These are phyloP conservation scores for Aegithalos caudatus DNA, from an alignment of 2,113 vertebrate genomes.

Conservation along the genomic window DNA sequence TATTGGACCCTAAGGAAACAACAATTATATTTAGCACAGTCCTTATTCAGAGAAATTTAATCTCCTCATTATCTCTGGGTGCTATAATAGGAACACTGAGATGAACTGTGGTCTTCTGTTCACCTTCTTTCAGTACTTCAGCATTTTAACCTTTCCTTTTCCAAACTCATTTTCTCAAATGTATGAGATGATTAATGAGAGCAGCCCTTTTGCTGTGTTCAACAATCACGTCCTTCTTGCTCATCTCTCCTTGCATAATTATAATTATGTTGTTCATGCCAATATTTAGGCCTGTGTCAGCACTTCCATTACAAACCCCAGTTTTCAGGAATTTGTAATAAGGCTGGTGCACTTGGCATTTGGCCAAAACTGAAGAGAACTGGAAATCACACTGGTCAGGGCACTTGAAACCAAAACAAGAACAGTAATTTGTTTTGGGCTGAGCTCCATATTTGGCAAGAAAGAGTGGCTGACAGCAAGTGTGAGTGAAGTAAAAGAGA, in stretches of 20 bases:
- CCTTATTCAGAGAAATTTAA: constrained; percentile 67
- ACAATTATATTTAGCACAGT: constrained; percentile 49
- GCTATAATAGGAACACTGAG: neutral
- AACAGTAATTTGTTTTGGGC: constrained; percentile 33
- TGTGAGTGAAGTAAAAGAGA: neutral
- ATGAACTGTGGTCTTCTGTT: constrained; percentile 55
- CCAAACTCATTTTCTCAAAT: constrained; percentile 42
- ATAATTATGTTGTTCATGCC: neutral
- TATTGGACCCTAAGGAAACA: constrained; percentile 18
- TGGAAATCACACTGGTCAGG: constrained; percentile 27
- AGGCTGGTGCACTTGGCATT: constrained; percentile 12
- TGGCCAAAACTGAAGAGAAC: neutral
- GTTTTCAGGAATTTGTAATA: constrained; percentile 14
- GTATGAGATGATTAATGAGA: neutral
- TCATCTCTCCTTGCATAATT: constrained; percentile 45
- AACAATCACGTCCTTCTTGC: neutral
- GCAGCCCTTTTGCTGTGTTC: neutral
- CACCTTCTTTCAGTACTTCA: constrained; percentile 28
- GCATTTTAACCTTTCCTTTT: constrained; percentile 43
- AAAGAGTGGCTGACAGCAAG: constrained; percentile 16
- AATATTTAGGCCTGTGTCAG: constrained; percentile 36
- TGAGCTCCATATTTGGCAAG: constrained; percentile 4
- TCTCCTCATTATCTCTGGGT: constrained; percentile 32
- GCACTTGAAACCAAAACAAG: constrained; percentile 7
- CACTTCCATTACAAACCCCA: constrained; percentile 31